Base-by-base conservation (phyloP, 2,797 vertebrate species). In the Alauda arvensis region DNA sequence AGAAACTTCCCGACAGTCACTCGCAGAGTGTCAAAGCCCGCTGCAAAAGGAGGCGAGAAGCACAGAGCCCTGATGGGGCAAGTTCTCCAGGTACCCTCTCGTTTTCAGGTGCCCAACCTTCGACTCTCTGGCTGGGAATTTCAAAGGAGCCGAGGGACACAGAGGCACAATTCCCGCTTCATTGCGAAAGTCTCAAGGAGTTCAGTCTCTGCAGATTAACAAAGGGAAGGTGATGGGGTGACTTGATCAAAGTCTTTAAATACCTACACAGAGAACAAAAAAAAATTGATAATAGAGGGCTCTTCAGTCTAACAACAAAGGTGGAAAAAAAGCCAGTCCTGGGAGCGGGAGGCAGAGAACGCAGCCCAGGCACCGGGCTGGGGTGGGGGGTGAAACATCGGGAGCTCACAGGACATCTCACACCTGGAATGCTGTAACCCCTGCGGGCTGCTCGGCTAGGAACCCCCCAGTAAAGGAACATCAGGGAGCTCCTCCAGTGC, bases 151-250 rank as follows among this genome's bases (percentile, higher is more conserved):
- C 2, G 1, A 55, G 88, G 87, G 91, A 94, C 39, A 3, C 43
- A 20, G 87, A 88, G 83, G 46, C 90, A 92, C 92, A 85, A 87
- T 87, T 92, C 90, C 90, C 81, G 88, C 87, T 85, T 89, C 52
- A 9, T 14, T 53, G 91, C 74, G 14, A 77, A 77, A 94, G 91
- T 88, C 93, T 93, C 94, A 91, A 94, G 92, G 93, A 95, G 94
- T 88, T 94, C 90, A 93, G 90, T 92, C 93, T 94, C 77, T 68
- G 57, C 75, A 59, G 88, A 91, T 76, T 88, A 90, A 94, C 94
- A 94, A 95, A 94, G 88, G 55, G 74, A 70, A 94, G 94, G 94
- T 88, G 92, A 94, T 51, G 90, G 87, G 90, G 91, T 94, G 94
- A 94, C 88, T 74, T 92, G 88, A 94, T 95, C 88, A 94, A 94